phyloP scores from a whole-genome alignment of 2,797 vertebrate species.

The Micromesistius poutassou region DNA sequence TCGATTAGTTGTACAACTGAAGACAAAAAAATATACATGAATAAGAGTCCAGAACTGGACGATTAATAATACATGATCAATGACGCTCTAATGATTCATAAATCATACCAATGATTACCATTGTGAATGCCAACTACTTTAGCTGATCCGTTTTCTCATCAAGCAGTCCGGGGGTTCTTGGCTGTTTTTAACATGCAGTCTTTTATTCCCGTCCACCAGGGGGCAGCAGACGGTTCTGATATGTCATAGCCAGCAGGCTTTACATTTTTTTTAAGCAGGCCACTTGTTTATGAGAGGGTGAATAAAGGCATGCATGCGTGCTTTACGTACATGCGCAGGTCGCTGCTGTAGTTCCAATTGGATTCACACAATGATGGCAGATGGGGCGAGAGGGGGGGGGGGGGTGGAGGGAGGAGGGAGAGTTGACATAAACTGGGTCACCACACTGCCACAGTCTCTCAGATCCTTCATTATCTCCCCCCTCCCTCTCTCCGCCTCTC shows the following conservation, averaged over 20 bases:
- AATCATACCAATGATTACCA: too few relatives aligned
- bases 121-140: too few relatives aligned
- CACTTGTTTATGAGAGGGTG: conserved; percentile 10
- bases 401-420: conserved; percentile 27
- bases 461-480: conserved; percentile 5
- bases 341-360: conserved; percentile 46
- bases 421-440: conserved; percentile 46
- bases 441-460: conserved; percentile 11
- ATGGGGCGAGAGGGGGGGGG: conserved; percentile 49
- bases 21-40: not conserved
- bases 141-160: not conserved
- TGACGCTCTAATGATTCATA: too few relatives aligned
- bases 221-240: conserved; percentile 41
- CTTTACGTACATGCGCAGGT: conserved; percentile 12
- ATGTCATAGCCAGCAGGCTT: conserved; percentile 3
- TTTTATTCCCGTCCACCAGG: conserved; percentile 28
- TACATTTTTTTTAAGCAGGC: not conserved
- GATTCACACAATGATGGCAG: conserved; percentile 69
- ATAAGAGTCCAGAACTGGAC: not conserved
- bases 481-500: not conserved
- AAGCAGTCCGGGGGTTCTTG: too few relatives aligned
- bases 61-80: not conserved
- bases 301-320: conserved; percentile 1
- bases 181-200: not conserved
- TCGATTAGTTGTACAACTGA: not conserved